Percentiles rank a stretch among this genome's conserved stretches.
Evolutionary conservation across 2,113 vertebrate genomes (phyloP).

Genomic region (Actenoides hombroni): DNA sequence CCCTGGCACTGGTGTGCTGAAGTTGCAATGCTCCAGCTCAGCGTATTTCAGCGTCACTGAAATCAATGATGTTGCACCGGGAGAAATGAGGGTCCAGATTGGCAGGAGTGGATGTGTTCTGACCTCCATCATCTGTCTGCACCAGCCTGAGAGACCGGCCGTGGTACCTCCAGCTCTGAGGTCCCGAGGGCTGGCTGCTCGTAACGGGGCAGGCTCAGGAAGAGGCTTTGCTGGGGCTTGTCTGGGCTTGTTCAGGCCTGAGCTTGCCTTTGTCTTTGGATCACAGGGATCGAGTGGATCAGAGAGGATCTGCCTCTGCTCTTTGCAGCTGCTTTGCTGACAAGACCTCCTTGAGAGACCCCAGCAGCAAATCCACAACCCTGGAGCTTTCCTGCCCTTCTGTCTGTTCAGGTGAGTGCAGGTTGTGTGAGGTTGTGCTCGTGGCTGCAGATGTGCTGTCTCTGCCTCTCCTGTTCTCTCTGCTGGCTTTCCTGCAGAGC

Average conservation of each 20-base stretch:
- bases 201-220: background rate
- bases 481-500: background rate
- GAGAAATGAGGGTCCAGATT: accelerated
- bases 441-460: accelerated
- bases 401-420: background rate
- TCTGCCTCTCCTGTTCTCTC: accelerated
- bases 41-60: accelerated
- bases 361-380: accelerated
- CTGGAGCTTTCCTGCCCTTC: accelerated
- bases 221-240: conserved; percentile 51
- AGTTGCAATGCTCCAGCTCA: background rate
- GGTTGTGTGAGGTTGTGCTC: accelerated
- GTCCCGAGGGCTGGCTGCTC: background rate
- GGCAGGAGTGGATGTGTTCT: accelerated
- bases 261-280: background rate
- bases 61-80: accelerated
- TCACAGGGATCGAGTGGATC: background rate
- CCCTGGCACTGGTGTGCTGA: background rate
- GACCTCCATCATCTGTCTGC: accelerated
- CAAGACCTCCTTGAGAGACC: background rate
- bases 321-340: background rate
- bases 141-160: accelerated
- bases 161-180: background rate
- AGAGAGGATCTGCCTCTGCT: background rate
- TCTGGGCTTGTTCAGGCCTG: conserved; percentile 66